Conservation (phyloP, 2,888 invertebrate genomes). For the Scaptomyza reducta region DNA sequence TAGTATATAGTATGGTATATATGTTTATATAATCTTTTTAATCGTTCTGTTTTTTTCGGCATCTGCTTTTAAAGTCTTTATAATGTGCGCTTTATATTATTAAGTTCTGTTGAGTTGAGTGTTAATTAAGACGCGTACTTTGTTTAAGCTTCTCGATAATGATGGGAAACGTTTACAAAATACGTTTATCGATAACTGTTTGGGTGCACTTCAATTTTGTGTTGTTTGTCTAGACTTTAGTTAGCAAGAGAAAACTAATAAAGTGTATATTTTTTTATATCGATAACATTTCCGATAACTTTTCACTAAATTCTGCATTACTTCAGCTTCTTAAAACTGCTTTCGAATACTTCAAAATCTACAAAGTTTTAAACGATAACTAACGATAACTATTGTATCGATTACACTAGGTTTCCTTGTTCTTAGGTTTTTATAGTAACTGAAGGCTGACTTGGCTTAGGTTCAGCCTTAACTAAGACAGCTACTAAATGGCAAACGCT, state of each 20-base stretch:
- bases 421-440: not conserved
- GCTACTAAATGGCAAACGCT: not conserved
- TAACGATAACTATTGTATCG: not conserved
- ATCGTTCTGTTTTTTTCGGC: constrained; percentile 44
- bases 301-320: not conserved
- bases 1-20: not conserved
- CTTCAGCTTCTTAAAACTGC: no score
- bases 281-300: not conserved
- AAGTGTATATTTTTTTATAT: no score
- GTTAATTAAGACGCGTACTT: constrained; percentile 7
- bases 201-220: not conserved
- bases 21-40: constrained; percentile 27
- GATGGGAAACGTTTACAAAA: not conserved
- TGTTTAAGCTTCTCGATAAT: not conserved
- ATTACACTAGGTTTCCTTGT: not conserved
- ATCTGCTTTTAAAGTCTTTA: constrained; percentile 2
- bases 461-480: not conserved
- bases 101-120: constrained; percentile 6
- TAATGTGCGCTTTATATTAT: not conserved
- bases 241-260: no score
- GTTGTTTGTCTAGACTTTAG: not conserved
- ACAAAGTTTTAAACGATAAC: no score
- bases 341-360: no score
- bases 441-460: not conserved
- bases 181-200: constrained; percentile 1